Base-by-base conservation (phyloP, 2,113 vertebrate species). In the Capra hircus region DNA sequence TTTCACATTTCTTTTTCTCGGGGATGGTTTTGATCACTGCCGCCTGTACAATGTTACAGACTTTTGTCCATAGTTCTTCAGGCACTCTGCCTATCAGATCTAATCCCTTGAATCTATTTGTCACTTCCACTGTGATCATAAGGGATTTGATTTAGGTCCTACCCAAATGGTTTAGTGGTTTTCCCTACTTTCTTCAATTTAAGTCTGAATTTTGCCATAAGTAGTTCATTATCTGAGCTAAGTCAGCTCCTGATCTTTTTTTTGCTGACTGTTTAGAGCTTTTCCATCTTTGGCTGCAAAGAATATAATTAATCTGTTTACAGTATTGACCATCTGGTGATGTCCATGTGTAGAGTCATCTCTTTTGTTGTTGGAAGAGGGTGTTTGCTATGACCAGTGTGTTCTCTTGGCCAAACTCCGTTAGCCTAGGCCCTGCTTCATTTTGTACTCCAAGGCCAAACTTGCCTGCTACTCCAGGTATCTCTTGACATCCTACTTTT, bases 21-120 rank as follows among this genome's bases (percentile, higher is more conserved):
- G 33, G 62, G 15, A 17, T 64, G 33, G 4, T 64, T 64, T n/a
- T 19, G 62, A n/a, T 64, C 62, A 64, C 16, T n/a, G 62, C 7
- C 1, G 0, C 15, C 33, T 64, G 14, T 64, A n/a, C 33, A 64
- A 0, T n/a, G 30, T 64, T n/a, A 19, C 33, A 64, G 16, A 64
- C 1, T 16, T 64, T 19, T 15, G 3, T n/a, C 16, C 33, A n/a
- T n/a, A 64, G 62, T 64, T 64, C 62, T 64, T 64, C 62, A 64
- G 62, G 62, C 16, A 64, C 15, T 64, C 7, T 64, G 60, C 8
- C 15, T 64, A n/a, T n/a, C 33, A 64, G 62, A 17, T 64, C 33
- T 64, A 19, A n/a, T 17, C 33, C 62, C 33, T 64, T 59, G 9
- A 59, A 59, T 27, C 57, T 59, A 59, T 59, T 59, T 59, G 57